Evolutionary conservation across 2,113 vertebrate species (phyloP), one percentile per base, ranked within the genome.

Genomic region (Chionodraco myersi): DNA sequence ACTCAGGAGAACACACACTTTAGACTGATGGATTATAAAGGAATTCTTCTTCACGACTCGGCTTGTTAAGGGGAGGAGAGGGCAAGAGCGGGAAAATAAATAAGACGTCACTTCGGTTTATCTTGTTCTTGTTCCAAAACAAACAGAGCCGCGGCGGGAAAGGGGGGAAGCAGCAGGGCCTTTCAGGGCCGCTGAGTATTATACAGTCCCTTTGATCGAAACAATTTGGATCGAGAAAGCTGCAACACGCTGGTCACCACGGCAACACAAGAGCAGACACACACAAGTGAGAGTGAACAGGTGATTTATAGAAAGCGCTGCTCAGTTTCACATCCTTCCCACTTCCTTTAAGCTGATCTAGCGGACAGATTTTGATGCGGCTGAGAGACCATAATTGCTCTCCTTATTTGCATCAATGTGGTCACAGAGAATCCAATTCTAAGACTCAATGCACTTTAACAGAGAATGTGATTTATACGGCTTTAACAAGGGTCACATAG

Each of bases 101-200:
- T 96, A 97, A 93, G 75, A 75, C 87, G 94, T 96, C 96, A 94
- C 94, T 93, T 93, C 64, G 86, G 92, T 96, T 96, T 96, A 96
- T 94, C 95, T 96, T 96, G 93, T 94, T 93, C 94, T 93, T 95
- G 92, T 96, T 95, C 94, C 96, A 96, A 96, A 97, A 96, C 96
- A 97, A 98, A 98, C 95, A 96, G 91, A 95, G 94, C 92, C 2
- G 89, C 51, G 94, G 90, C 79, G 87, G 89, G 5, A 13, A 48
- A 13, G 13, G 86, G 92, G 93, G 92, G 94, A 90, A 91, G 90
- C 75, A 51, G 51, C 94, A 88, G 71, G 23, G 73, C 93, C 90
- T 91, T 74, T 82, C 52, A 5, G 44, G 41, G 64, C 78, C 56
- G 88, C 73, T 68, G 90, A 82, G 57, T 11, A 49, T 75, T 70